Base-by-base conservation (phyloP, 1,140 invertebrate species). In the Dendroctonus valens region DNA sequence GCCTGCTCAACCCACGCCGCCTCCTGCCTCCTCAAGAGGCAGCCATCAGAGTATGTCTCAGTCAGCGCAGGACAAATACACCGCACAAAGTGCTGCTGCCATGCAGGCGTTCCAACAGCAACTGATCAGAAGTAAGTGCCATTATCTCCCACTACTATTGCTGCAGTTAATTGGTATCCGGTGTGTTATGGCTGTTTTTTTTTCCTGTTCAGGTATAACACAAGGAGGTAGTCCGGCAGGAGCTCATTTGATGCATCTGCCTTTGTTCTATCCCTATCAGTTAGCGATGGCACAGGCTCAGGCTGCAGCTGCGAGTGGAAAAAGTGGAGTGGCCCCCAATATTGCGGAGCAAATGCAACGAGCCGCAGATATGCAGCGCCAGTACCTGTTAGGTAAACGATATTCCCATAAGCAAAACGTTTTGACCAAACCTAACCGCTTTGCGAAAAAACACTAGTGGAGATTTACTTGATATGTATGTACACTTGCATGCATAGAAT, bases 331-430 rank as follows among this genome's bases (percentile, higher is more conserved):
- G 50, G 62, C 75, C 75, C 82, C 83, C 6, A 86, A 84, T 73
- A 77, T 87, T 68, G 88, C 86, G 0, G 91, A 93, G 64, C 66
- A 68, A 41, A 81, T 93, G 71, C 91, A 92, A 77, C 83, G 91
- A 72, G 89, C 91, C 52, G 89, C 89, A 11, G 94, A 97, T 76
- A 81, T 97, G 49, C 96, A 98, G 80, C 85, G 95, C 51, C 95
- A 98, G 81, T 97, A 97, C 85, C 83, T 98, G 68, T 84, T 97
- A 38, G 66, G 66, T 68, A 58, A 68, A 26, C 26, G 26, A 1
- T 2, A 26, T 26, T 26, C 26, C 26, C 26, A 26, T 26, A 26
- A 26, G 26, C 26, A 26, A 26, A 26, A 26, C 26, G 26, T 26
- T 26, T 26, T 26, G 26, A 26, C 26, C 26, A 26, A 26, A 26